A percentile compares a stretch with the other conserved stretches of the same genome.
Evolutionary conservation across 2,797 vertebrate species (phyloP).

Genomic region (Gallinago solitaria): DNA sequence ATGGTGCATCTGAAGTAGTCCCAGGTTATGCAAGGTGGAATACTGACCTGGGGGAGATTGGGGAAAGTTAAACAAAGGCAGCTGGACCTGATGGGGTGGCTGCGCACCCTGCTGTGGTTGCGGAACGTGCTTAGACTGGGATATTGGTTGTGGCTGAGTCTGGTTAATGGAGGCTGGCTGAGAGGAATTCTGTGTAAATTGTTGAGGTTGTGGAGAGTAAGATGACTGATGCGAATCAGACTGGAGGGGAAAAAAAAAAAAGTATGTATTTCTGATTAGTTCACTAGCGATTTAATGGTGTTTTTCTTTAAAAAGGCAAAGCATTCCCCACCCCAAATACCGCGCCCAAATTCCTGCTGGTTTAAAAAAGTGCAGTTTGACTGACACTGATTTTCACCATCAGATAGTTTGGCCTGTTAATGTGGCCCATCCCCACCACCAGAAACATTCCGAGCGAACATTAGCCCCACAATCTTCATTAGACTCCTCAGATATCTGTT

Average conservation of each 20-base stretch:
- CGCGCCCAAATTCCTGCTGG: neutral
- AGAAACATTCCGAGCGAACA: neutral
- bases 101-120: constrained; percentile 77
- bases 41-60: constrained; percentile 88
- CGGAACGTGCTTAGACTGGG: constrained; percentile 83
- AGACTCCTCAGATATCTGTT: neutral
- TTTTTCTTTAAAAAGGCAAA: constrained; percentile 26
- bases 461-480: neutral
- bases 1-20: constrained; percentile 85
- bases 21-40: constrained; percentile 88
- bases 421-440: neutral
- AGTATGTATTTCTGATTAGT: constrained; percentile 68
- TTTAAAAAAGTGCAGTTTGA: neutral
- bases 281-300: constrained; percentile 14
- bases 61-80: constrained; percentile 90
- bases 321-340: neutral
- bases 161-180: constrained; percentile 84
- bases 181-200: constrained; percentile 85
- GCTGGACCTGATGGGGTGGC: constrained; percentile 85
- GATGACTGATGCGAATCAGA: constrained; percentile 93
- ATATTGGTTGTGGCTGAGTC: constrained; percentile 78
- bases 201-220: constrained; percentile 90
- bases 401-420: neutral
- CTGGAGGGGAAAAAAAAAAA: constrained; percentile 73
- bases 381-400: neutral